phyloP scores from a whole-genome alignment of 2,888 invertebrate species.

The Andrena trimmerana region DNA sequence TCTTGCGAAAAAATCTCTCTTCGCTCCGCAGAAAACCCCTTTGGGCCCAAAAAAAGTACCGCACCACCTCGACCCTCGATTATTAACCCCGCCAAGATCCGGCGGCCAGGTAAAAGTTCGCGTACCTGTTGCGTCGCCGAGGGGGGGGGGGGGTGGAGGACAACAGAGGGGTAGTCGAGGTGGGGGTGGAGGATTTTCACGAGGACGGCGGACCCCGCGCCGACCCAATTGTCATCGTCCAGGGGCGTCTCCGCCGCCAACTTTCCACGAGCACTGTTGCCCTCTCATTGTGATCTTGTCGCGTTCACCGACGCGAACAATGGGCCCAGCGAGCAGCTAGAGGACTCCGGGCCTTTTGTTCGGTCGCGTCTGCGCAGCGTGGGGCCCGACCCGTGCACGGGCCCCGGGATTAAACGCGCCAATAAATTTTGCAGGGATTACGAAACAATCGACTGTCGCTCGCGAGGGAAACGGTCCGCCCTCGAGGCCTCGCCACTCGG shows the following conservation, averaged over 20 bases:
- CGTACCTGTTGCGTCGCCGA: slow-evolving; percentile 17
- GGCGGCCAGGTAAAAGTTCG: neutral
- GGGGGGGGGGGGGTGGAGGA: neutral
- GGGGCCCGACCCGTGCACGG: slow-evolving; percentile 20
- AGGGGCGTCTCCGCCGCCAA: slow-evolving; percentile 19
- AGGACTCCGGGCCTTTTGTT: slow-evolving; percentile 13
- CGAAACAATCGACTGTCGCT: slow-evolving; percentile 42
- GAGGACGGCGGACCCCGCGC: slow-evolving; percentile 9
- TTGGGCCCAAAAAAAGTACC: too few species aligned
- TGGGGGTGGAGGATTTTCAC: slow-evolving; percentile 15
- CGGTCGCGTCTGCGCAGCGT: slow-evolving; percentile 29
- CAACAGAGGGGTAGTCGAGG: neutral
- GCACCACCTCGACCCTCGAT: neutral
- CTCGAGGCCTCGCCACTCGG: neutral
- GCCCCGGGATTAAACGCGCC: slow-evolving; percentile 44
- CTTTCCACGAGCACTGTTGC: slow-evolving; percentile 15
- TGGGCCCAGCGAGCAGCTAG: neutral
- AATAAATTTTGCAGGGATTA: slow-evolving; percentile 62
- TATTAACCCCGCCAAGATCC: neutral
- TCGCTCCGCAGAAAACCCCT: too few species aligned
- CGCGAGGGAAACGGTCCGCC: neutral
- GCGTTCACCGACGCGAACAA: slow-evolving; percentile 34
- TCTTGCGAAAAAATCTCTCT: too few species aligned
- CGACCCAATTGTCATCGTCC: slow-evolving; percentile 42
- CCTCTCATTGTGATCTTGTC: slow-evolving; percentile 39